Percentiles rank a stretch among this genome's conserved stretches.
These are phyloP conservation scores for Prietella phreatophila DNA, from an alignment of 2,113 vertebrate species.

Conservation along the genomic window DNA sequence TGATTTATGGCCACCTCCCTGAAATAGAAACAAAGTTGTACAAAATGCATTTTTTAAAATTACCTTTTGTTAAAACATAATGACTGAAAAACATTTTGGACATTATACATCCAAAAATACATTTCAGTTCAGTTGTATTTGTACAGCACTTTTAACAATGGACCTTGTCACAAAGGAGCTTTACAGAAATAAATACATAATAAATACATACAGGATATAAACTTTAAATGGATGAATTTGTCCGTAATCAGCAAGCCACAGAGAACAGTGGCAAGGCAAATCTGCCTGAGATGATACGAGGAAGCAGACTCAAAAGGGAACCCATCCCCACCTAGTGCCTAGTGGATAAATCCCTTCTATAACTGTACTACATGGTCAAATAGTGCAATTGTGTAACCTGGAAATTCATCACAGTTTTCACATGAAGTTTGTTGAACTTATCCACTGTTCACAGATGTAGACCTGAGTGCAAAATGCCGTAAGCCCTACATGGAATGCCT, in stretches of 20 bases:
- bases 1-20: constrained; percentile 81
- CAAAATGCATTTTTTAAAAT: neutral
- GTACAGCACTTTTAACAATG: neutral
- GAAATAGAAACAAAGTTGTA: constrained; percentile 35
- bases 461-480: too few species aligned
- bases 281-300: neutral
- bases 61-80: neutral
- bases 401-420: too few species aligned
- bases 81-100: neutral
- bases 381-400: too few species aligned
- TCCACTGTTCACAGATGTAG: too few species aligned
- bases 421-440: too few species aligned
- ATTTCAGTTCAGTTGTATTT: neutral
- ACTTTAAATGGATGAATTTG: too few species aligned
- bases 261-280: neutral
- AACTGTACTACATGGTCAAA: too few species aligned
- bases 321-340: too few species aligned
- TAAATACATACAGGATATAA: too few species aligned
- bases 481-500: too few species aligned
- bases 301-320: neutral
- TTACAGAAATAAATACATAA: neutral
- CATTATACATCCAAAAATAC: neutral
- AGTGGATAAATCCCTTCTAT: too few species aligned
- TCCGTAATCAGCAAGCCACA: neutral
- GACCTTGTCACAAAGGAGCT: neutral